phyloP scores from a whole-genome alignment of 2,797 vertebrate species.

The Morelia viridis region DNA sequence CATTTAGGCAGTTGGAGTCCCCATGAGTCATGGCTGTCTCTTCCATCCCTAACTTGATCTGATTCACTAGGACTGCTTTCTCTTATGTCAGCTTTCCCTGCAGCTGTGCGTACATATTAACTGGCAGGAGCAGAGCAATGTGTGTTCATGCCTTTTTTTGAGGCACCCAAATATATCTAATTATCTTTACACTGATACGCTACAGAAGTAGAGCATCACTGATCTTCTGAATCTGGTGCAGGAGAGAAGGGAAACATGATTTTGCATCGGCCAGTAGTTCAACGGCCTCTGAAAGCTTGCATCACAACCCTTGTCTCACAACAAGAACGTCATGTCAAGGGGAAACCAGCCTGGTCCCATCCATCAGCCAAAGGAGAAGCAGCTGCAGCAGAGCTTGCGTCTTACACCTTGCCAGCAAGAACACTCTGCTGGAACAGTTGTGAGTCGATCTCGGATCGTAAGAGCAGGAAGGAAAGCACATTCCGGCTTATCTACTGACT shows the following conservation, averaged over 20 bases:
- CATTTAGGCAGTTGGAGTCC: background rate
- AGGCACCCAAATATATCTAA: background rate
- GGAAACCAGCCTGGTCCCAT: background rate
- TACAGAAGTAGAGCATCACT: background rate
- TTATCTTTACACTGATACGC: background rate
- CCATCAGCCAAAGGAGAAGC: background rate
- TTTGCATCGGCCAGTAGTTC: background rate
- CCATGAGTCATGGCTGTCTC: background rate
- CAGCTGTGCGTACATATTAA: background rate
- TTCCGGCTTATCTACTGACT: background rate
- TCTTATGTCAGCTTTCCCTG: background rate
- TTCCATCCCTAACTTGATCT: background rate
- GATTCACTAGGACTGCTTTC: background rate
- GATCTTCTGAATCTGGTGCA: background rate
- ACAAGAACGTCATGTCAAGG: background rate
- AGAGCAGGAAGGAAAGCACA: background rate
- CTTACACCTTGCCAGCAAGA: background rate
- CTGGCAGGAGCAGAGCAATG: background rate
- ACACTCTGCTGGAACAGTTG: too few relatives aligned
- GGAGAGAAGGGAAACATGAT: background rate
- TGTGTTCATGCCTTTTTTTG: background rate
- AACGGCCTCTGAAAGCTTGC: background rate
- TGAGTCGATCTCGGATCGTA: background rate
- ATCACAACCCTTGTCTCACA: background rate
- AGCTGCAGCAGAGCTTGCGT: background rate